A percentile compares a stretch with the other conserved stretches of the same genome.
Conservation (phyloP, 1,140 invertebrate genomes). For the Apis florea region DNA sequence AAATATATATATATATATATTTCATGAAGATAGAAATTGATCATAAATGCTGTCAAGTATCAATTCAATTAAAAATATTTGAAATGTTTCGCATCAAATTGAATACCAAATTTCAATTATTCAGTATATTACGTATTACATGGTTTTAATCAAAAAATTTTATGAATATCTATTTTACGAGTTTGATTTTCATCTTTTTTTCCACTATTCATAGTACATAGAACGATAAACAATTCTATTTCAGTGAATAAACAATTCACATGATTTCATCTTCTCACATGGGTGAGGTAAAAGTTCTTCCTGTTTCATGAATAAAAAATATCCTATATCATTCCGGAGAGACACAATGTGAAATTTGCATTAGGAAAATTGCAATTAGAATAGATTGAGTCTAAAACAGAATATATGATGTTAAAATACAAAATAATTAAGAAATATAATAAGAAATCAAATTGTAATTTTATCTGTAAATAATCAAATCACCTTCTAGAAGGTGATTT, state of each 20-base stretch:
- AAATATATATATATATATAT: not conserved
- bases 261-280: slow-evolving; percentile 24
- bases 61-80: not conserved
- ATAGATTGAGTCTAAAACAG: not conserved
- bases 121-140: not conserved
- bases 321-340: not conserved
- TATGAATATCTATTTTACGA: not conserved
- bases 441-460: not conserved
- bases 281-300: slow-evolving; percentile 39
- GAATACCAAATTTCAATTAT: too few species aligned
- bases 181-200: not conserved
- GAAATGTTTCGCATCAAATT: too few species aligned
- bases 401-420: not conserved
- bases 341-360: slow-evolving; percentile 29
- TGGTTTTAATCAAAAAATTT: not conserved
- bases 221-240: not conserved
- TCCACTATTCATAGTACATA: not conserved
- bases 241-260: not conserved
- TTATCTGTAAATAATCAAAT: too few species aligned
- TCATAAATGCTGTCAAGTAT: not conserved
- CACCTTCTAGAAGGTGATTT: too few species aligned
- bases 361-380: slow-evolving; percentile 7
- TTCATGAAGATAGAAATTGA: not conserved
- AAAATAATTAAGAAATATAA: not conserved
- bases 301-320: slow-evolving; percentile 5